Base-by-base conservation (phyloP, 1,140 invertebrate genomes). In the Temnothorax nylanderi region DNA sequence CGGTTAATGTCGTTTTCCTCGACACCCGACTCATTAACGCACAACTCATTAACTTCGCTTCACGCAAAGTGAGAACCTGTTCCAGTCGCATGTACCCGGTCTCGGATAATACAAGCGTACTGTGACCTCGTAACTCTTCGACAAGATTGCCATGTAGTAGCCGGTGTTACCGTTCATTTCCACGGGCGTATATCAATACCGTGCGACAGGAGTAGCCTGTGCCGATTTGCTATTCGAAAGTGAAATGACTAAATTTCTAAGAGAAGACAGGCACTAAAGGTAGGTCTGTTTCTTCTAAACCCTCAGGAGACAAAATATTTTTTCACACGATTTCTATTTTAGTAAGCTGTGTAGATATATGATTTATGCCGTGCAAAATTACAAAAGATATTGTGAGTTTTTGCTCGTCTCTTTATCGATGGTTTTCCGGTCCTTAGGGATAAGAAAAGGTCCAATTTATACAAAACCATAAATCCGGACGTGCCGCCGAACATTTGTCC, bases 41-140 rank as follows among this genome's bases (percentile, higher is more conserved):
- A 62, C 80, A 47, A 84, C 80, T 84, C 80, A 84, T 84, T 84
- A 75, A 84, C 54, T 60, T 47, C 26, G 69, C 54, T 49, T 84
- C 80, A 6, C 80, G 67, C 80, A 60, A 84, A 84, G 80, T 75
- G 80, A 84, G 80, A 84, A 84, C 80, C 80, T 84, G 80, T 84
- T 84, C 32, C 67, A 7, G 44, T 69, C 26, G 32, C 80, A n/a
- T 41, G 69, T 37, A 58, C 41, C 54, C 54, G 41, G 8, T n/a
- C 80, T 62, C 80, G 80, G 37, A 54, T 82, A 74, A 74, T 75
- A 84, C 80, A 84, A 34, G 80, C 80, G 80, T 60, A 72, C 71
- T n/a, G 67, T 71, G 80, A 84, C 80, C 80, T 84, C 80, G 56
- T 84, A 84, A 84, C 34, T 84, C 80, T 84, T 84, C 41, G 80